phyloP scores from a whole-genome alignment of 2,888 invertebrate genomes.

The Eristalis pertinax region DNA sequence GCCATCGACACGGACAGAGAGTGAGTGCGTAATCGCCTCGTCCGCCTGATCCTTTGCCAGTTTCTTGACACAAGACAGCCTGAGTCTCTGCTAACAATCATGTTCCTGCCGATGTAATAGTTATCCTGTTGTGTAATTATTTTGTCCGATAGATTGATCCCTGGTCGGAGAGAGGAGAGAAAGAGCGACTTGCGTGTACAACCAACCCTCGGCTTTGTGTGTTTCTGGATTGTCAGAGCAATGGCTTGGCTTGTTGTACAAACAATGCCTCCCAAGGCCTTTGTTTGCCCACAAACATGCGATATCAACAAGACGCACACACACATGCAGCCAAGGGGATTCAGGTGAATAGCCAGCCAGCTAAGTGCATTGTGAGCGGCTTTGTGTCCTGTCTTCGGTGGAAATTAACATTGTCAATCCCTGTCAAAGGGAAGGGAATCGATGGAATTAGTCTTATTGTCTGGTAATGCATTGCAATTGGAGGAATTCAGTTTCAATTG shows the following conservation, averaged over 20 bases:
- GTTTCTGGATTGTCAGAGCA: constrained; percentile 40
- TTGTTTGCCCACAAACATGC: constrained; percentile 67
- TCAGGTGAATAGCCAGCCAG: constrained; percentile 4
- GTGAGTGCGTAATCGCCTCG: constrained; percentile 51
- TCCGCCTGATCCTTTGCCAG: constrained; percentile 36
- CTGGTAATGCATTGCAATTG: constrained; percentile 49
- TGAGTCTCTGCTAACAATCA: constrained; percentile 72
- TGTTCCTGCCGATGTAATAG: constrained; percentile 75
- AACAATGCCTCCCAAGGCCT: constrained; percentile 73
- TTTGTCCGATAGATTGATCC: constrained; percentile 68
- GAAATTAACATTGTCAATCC: constrained; percentile 64
- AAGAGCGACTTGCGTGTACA: constrained; percentile 66
- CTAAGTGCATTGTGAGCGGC: constrained; percentile 44
- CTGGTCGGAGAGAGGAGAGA: constrained; percentile 44
- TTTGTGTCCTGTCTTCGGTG: constrained; percentile 17
- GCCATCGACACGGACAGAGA: constrained; percentile 5
- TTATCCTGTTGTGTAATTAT: constrained; percentile 74
- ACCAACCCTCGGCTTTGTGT: constrained; percentile 65
- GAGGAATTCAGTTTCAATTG: constrained; percentile 46
- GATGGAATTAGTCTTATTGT: constrained; percentile 73
- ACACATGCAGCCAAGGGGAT: neutral
- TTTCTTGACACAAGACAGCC: constrained; percentile 1
- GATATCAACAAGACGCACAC: constrained; percentile 43
- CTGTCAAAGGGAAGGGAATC: constrained; percentile 31
- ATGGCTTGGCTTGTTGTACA: constrained; percentile 73